Evolutionary conservation across 1,140 invertebrate species (phyloP).

Genomic region (Idris sp.): DNA sequence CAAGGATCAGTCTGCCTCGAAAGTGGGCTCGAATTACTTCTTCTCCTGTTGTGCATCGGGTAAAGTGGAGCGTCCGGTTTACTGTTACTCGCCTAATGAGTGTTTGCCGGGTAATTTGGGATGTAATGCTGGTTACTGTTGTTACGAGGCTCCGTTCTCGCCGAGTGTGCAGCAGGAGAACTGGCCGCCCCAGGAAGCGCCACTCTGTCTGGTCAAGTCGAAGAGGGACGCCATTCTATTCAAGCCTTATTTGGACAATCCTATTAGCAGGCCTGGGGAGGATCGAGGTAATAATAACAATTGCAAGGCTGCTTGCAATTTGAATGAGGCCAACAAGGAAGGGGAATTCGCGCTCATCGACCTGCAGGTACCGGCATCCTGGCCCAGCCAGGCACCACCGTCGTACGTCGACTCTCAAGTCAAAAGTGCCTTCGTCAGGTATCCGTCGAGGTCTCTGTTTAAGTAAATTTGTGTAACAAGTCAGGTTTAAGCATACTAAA

Average conservation of each 20-base stretch:
- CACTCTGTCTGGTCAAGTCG: constrained; percentile 75
- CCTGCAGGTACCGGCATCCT: constrained; percentile 70
- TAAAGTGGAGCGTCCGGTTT: constrained; percentile 19
- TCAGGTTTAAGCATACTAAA: too few relatives aligned
- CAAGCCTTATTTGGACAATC: constrained; percentile 83
- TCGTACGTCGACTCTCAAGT: constrained; percentile 67
- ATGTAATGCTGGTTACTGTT: constrained; percentile 41
- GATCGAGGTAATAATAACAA: constrained; percentile 69
- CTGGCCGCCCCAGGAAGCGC: constrained; percentile 68
- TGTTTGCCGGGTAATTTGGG: too few relatives aligned
- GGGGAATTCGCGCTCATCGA: constrained; percentile 71
- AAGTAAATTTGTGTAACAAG: too few relatives aligned
- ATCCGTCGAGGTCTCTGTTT: constrained; percentile 68
- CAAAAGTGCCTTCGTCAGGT: constrained; percentile 74
- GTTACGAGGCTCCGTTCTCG: constrained; percentile 55
- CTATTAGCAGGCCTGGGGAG: constrained; percentile 72
- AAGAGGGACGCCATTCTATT: constrained; percentile 80
- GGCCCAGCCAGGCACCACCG: constrained; percentile 57
- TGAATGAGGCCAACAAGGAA: constrained; percentile 67
- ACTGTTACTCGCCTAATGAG: constrained; percentile 65
- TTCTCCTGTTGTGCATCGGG: too few relatives aligned
- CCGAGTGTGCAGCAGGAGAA: constrained; percentile 62
- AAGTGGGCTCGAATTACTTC: constrained; percentile 62
- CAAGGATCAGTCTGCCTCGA: constrained; percentile 31
- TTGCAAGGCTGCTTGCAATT: constrained; percentile 69